A percentile compares a stretch with the other conserved stretches of the same genome.
These are phyloP conservation scores for Girardinichthys multiradiatus DNA, from an alignment of 2,113 vertebrate genomes.

Conservation along the genomic window DNA sequence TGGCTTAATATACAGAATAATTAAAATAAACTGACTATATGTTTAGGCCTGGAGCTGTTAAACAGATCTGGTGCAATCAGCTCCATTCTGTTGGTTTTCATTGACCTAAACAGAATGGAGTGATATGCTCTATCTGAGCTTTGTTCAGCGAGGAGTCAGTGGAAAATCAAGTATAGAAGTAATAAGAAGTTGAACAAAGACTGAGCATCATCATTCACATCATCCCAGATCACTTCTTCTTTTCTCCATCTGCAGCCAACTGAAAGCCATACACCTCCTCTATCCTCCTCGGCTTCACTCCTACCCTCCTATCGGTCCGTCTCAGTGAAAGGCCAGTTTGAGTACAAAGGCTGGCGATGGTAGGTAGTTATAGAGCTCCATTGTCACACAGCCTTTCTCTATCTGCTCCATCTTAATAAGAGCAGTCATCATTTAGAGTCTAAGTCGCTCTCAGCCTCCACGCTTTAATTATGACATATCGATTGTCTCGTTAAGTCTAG, in stretches of 20 bases:
- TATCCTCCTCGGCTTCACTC: not conserved
- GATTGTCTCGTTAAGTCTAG: constrained; percentile 91
- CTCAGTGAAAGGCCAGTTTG: constrained; percentile 65
- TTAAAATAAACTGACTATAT: too few species aligned
- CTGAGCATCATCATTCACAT: constrained; percentile 38
- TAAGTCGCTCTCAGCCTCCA: constrained; percentile 81
- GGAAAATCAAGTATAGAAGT: constrained; percentile 2
- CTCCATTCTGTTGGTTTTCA: too few species aligned
- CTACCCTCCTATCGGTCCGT: constrained; percentile 48
- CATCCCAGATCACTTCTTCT: constrained; percentile 45
- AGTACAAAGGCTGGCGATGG: constrained; percentile 69
- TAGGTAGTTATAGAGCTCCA: constrained; percentile 65
- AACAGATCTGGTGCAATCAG: too few species aligned
- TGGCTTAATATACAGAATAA: too few species aligned
- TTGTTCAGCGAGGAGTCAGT: not conserved
- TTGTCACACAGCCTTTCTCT: constrained; percentile 71
- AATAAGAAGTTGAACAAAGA: constrained; percentile 21
- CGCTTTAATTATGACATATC: constrained; percentile 90
- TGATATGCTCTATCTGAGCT: not conserved
- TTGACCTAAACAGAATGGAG: not conserved
- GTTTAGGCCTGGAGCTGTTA: too few species aligned
- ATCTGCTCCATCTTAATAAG: constrained; percentile 86
- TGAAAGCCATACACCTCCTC: constrained; percentile 24
- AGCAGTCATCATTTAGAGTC: constrained; percentile 83
- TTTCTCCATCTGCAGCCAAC: constrained; percentile 32